Conservation (phyloP, 2,797 vertebrate genomes). For the Acipenser ruthenus region DNA sequence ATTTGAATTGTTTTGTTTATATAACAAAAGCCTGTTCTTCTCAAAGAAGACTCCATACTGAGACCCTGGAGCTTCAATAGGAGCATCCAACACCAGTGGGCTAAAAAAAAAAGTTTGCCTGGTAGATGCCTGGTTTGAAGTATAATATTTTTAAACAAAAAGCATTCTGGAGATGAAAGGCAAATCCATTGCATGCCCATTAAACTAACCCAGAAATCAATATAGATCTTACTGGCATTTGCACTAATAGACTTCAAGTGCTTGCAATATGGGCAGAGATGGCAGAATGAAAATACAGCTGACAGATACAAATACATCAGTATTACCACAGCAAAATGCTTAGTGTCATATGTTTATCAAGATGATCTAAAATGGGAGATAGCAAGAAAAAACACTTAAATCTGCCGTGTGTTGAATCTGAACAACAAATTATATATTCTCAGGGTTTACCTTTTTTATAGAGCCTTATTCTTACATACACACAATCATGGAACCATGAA, state of each 20-base stretch:
- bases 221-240: constrained; percentile 45
- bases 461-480: no score
- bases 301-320: neutral
- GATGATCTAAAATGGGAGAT: no score
- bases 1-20: neutral
- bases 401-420: no score
- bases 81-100: constrained; percentile 10
- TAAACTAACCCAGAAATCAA: constrained; percentile 54
- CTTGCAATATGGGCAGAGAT: constrained; percentile 36
- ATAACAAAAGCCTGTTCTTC: constrained; percentile 22
- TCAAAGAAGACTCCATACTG: constrained; percentile 21
- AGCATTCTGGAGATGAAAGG: constrained; percentile 45
- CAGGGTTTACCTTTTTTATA: no score
- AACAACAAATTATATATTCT: no score
- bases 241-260: constrained; percentile 45
- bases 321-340: neutral
- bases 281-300: constrained; percentile 14
- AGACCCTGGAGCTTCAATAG: constrained; percentile 2
- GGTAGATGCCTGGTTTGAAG: constrained; percentile 5
- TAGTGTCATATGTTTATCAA: no score
- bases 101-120: constrained; percentile 4
- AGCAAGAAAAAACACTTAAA: no score
- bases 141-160: constrained; percentile 40
- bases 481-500: no score
- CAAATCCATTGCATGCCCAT: constrained; percentile 51